Evolutionary conservation across 2,888 invertebrate species (phyloP).

Genomic region (Anaspis maculata): DNA sequence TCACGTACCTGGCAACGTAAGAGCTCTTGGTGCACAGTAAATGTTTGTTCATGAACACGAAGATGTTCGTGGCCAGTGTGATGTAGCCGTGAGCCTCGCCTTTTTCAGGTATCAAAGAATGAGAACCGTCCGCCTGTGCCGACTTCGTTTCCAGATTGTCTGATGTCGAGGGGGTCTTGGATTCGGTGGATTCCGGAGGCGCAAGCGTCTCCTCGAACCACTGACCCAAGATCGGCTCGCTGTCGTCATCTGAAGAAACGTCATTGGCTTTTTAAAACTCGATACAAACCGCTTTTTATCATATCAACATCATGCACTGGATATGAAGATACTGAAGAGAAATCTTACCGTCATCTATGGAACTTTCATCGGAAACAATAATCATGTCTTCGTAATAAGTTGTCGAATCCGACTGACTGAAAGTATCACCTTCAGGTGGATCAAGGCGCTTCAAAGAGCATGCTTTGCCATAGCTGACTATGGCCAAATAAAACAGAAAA

Average conservation of each 20-base stretch:
- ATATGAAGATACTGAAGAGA: background rate
- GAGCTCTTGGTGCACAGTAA: slow-evolving; percentile 65
- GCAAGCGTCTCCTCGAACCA: slow-evolving; percentile 94
- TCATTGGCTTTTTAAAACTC: slow-evolving; percentile 8
- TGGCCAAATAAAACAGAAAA: slow-evolving; percentile 79
- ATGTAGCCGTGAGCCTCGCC: slow-evolving; percentile 79
- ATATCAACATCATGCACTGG: no score
- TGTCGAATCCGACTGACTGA: slow-evolving; percentile 83
- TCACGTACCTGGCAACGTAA: slow-evolving; percentile 59
- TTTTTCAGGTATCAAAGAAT: slow-evolving; percentile 63
- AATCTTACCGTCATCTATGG: slow-evolving; percentile 71
- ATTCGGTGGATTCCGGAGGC: slow-evolving; percentile 62
- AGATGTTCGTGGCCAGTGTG: slow-evolving; percentile 76
- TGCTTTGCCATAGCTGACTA: slow-evolving; percentile 85
- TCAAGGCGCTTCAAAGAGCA: slow-evolving; percentile 75
- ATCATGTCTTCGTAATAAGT: slow-evolving; percentile 94
- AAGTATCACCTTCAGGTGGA: slow-evolving; percentile 77
- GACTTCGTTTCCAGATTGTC: slow-evolving; percentile 44
- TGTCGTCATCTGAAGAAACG: slow-evolving; percentile 54
- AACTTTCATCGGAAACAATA: slow-evolving; percentile 84
- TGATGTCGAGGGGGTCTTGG: slow-evolving; percentile 46
- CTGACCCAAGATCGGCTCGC: slow-evolving; percentile 79
- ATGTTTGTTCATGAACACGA: slow-evolving; percentile 76
- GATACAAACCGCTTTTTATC: no score
- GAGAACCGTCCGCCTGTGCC: slow-evolving; percentile 41